These are phyloP conservation scores for Ptilodon capucinus DNA, from an alignment of 2,888 invertebrate species.

Conservation along the genomic window DNA sequence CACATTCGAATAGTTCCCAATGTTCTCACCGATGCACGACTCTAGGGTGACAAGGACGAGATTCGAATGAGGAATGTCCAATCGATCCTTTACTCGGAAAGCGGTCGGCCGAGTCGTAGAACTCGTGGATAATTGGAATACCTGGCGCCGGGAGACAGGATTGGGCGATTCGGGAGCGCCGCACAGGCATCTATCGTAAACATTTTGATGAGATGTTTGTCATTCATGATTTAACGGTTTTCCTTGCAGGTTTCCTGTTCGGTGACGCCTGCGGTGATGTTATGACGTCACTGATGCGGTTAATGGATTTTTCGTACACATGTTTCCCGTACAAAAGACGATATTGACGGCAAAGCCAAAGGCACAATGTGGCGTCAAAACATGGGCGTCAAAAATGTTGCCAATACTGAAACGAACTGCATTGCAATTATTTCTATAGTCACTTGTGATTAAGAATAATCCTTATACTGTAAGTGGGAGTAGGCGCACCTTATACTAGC, in stretches of 20 bases:
- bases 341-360: no score
- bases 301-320: background rate
- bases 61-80: slow-evolving; percentile 52
- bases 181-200: slow-evolving; percentile 42
- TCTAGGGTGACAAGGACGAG: slow-evolving; percentile 49
- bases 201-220: slow-evolving; percentile 45
- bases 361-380: no score
- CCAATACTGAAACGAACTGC: no score
- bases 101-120: slow-evolving; percentile 33
- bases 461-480: no score
- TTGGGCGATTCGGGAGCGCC: slow-evolving; percentile 33
- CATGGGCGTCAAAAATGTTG: no score
- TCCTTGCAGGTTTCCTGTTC: slow-evolving; percentile 12
- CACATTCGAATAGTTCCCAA: slow-evolving; percentile 23
- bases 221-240: slow-evolving; percentile 33
- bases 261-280: slow-evolving; percentile 9
- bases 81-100: slow-evolving; percentile 52
- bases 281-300: slow-evolving; percentile 3
- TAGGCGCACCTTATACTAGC: no score
- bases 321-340: background rate
- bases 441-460: no score
- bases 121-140: slow-evolving; percentile 62
- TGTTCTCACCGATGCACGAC: slow-evolving; percentile 30
- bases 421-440: no score
- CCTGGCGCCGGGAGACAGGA: slow-evolving; percentile 46